Percentiles rank a stretch among this genome's conserved stretches.
These are phyloP conservation scores for Monoplex corrugatus DNA, from an alignment of 2,888 invertebrate genomes.

Conservation along the genomic window DNA sequence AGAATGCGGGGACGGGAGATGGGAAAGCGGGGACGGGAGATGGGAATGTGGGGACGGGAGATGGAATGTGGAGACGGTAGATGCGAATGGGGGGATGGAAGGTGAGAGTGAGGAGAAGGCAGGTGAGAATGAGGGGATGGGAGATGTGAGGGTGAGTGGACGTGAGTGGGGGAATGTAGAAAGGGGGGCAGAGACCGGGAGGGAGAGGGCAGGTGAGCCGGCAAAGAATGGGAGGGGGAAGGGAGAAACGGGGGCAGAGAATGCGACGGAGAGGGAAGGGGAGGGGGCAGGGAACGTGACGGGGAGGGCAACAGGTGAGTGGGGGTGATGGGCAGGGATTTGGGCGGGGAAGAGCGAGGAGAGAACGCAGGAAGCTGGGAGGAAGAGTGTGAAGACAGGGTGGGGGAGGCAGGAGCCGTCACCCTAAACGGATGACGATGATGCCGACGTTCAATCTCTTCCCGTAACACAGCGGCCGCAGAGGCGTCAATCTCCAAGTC, in stretches of 20 bases:
- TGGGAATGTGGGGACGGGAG: neutral
- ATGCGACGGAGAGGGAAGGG: neutral
- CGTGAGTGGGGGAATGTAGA: neutral
- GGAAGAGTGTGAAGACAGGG: neutral
- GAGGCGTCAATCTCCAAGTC: conserved; percentile 34
- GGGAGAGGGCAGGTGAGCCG: conserved; percentile 13
- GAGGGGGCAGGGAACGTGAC: conserved; percentile 27
- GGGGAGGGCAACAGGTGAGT: conserved; percentile 27
- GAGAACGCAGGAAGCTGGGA: neutral
- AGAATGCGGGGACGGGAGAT: neutral
- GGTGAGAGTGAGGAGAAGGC: neutral
- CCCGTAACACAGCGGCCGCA: neutral
- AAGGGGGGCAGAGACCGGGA: neutral
- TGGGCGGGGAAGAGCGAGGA: conserved; percentile 16
- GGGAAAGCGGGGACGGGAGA: neutral
- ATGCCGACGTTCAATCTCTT: conserved; percentile 34
- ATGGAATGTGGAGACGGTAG: neutral
- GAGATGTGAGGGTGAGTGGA: neutral
- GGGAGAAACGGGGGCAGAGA: conserved; percentile 8
- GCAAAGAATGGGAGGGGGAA: conserved; percentile 6
- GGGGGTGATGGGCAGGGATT: conserved; percentile 23
- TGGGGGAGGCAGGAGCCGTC: conserved; percentile 19
- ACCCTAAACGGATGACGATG: neutral
- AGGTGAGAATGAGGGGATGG: neutral
- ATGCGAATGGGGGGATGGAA: no score